Percentiles rank a stretch among this genome's conserved stretches.
These are phyloP conservation scores for Mechanitis messenoides DNA, from an alignment of 2,888 invertebrate species.

Conservation along the genomic window DNA sequence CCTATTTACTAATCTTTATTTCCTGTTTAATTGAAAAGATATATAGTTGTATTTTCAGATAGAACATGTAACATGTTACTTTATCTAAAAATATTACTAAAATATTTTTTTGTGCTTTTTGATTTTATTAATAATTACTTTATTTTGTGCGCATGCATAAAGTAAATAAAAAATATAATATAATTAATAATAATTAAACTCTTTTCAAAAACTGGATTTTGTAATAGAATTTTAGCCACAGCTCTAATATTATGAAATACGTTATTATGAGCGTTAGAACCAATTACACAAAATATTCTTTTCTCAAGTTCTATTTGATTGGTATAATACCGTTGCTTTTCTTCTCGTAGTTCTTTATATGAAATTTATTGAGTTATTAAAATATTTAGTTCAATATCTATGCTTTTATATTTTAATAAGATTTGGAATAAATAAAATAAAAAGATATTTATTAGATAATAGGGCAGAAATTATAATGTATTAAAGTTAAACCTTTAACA, in stretches of 20 bases:
- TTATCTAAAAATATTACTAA: no score
- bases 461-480: no score
- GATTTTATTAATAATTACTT: neutral
- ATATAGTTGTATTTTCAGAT: no score
- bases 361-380: conserved; percentile 23
- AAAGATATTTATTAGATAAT: no score
- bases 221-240: conserved; percentile 47
- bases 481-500: no score
- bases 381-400: no score
- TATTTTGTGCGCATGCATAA: neutral
- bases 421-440: no score
- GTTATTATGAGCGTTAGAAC: conserved; percentile 43
- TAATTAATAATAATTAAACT: conserved; percentile 31
- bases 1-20: no score
- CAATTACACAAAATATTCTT: conserved; percentile 42
- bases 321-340: conserved; percentile 33
- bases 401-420: no score
- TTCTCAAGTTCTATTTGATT: conserved; percentile 36
- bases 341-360: conserved; percentile 41
- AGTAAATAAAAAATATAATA: neutral
- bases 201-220: conserved; percentile 52
- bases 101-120: no score
- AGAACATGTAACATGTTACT: no score
- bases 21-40: no score
- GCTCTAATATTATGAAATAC: conserved; percentile 59